These are phyloP conservation scores for Bettongia penicillata DNA, from an alignment of 2,113 vertebrate genomes.

Conservation along the genomic window DNA sequence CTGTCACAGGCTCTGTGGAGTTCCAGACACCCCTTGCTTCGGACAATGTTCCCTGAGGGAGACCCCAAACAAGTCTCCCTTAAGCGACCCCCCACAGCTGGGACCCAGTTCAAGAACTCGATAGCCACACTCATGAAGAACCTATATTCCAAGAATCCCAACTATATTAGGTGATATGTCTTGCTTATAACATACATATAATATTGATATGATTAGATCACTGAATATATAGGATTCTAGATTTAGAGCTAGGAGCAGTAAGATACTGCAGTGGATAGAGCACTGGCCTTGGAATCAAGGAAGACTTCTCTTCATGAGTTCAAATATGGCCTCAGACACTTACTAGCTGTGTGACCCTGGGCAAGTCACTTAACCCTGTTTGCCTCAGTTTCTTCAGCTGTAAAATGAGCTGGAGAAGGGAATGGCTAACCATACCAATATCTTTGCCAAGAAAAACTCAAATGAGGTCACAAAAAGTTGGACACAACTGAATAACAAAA, in stretches of 20 bases:
- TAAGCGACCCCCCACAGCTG: constrained; percentile 85
- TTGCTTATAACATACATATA: fast-evolving
- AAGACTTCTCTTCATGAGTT: background rate
- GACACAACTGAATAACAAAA: no score
- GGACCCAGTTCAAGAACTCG: constrained; percentile 86
- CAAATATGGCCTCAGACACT: background rate
- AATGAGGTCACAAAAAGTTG: no score
- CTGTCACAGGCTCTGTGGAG: constrained; percentile 88
- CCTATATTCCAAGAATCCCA: constrained; percentile 88
- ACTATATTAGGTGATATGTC: constrained; percentile 86
- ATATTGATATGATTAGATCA: background rate
- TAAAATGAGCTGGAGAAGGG: background rate
- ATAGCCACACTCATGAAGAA: constrained; percentile 87
- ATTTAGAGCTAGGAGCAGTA: background rate
- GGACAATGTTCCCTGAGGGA: constrained; percentile 86
- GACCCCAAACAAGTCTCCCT: constrained; percentile 83
- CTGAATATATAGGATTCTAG: background rate
- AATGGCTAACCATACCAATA: background rate
- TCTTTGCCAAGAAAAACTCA: no score
- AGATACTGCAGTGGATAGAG: background rate
- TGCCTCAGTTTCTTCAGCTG: background rate
- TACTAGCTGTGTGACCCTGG: background rate
- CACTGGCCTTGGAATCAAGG: background rate
- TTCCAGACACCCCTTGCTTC: constrained; percentile 79
- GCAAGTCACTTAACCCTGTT: background rate